Percentiles rank a stretch among this genome's conserved stretches.
These are phyloP conservation scores for Diglossa cyanea DNA, from an alignment of 2,797 vertebrate genomes.

Conservation along the genomic window DNA sequence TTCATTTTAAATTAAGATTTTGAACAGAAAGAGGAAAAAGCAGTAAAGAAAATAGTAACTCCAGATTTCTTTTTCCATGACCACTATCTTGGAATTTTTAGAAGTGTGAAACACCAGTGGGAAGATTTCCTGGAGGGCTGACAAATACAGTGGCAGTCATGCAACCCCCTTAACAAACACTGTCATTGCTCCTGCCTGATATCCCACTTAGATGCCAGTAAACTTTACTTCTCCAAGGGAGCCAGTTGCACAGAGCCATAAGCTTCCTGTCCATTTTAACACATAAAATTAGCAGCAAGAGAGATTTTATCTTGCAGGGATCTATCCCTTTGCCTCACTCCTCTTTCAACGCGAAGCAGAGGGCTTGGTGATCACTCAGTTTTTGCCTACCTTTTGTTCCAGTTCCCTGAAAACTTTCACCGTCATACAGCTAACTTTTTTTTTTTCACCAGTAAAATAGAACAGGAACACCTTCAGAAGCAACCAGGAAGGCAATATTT, in stretches of 20 bases:
- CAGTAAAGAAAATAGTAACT: not conserved
- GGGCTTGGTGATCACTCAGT: not conserved
- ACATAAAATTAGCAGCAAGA: not conserved
- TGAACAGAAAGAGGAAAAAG: not conserved
- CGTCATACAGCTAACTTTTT: not conserved
- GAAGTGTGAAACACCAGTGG: not conserved
- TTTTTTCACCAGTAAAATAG: not conserved
- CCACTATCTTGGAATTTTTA: not conserved
- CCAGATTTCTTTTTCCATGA: not conserved
- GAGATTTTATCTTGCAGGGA: not conserved
- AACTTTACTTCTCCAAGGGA: not conserved
- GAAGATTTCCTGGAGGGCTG: not conserved
- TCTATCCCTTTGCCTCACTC: not conserved
- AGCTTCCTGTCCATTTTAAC: not conserved
- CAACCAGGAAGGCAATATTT: constrained; percentile 8
- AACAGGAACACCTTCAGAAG: not conserved
- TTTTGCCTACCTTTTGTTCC: not conserved
- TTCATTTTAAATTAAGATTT: not conserved
- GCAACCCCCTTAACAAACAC: not conserved
- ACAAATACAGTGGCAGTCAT: not conserved
- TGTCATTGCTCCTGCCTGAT: not conserved
- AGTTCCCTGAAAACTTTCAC: not conserved
- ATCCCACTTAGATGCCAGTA: not conserved
- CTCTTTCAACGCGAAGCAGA: not conserved
- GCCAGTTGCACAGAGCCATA: not conserved